Percentiles rank a stretch among this genome's conserved stretches.
Evolutionary conservation across 2,888 invertebrate species (phyloP).

Genomic region (Sepioteuthis lessoniana): DNA sequence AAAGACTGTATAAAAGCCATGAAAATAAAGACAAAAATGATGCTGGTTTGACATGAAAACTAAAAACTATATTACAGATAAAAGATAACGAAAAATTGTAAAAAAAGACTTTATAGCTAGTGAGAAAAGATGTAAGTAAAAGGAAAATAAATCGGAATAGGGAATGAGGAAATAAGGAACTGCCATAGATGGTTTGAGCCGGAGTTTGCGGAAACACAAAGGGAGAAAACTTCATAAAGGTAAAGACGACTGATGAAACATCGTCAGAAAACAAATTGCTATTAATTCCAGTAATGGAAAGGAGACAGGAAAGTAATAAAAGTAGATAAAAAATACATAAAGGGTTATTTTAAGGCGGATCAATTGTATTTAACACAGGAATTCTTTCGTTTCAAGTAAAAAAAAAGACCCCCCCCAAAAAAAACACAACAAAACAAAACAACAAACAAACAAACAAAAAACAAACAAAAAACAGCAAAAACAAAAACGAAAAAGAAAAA

Average conservation of each 20-base stretch:
- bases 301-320: background rate
- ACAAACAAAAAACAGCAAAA: too few species aligned
- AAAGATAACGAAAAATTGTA: background rate
- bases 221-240: background rate
- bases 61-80: background rate
- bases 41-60: background rate
- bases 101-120: background rate
- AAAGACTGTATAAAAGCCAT: background rate
- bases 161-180: background rate
- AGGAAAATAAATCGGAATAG: background rate
- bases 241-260: background rate
- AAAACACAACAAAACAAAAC: too few species aligned
- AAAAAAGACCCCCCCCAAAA: too few species aligned
- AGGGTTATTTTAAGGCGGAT: slow-evolving; percentile 4
- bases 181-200: background rate
- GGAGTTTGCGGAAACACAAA: background rate
- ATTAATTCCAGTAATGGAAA: background rate
- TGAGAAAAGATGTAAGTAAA: background rate
- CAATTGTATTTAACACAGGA: slow-evolving; percentile 23
- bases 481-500: too few species aligned
- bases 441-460: too few species aligned
- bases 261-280: background rate
- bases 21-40: background rate
- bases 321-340: background rate
- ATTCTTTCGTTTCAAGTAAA: background rate